Evolutionary conservation across 1,140 invertebrate species (phyloP).

Genomic region (Drosophila tristis): DNA sequence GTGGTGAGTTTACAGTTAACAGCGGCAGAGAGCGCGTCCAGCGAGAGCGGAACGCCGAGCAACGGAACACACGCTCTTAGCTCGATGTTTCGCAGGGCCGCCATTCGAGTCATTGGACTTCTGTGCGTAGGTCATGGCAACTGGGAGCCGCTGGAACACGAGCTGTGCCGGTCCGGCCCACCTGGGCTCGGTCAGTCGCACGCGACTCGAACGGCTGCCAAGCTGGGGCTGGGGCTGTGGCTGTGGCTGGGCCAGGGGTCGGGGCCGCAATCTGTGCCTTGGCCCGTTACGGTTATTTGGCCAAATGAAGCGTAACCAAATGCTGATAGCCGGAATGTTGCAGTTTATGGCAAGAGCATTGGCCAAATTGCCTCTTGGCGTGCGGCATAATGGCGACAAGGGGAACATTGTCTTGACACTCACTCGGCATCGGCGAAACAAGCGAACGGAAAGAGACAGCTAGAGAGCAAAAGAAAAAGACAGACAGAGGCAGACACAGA

Average conservation of each 20-base stretch:
- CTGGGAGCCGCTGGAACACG: background rate
- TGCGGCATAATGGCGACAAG: conserved; percentile 66
- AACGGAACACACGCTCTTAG: conserved; percentile 17
- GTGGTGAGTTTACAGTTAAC: conserved; percentile 70
- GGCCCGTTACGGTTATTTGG: conserved; percentile 55
- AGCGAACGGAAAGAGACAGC: background rate
- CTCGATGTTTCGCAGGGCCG: background rate
- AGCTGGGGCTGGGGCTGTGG: background rate
- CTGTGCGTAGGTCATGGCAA: conserved; percentile 29
- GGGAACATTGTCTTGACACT: conserved; percentile 58
- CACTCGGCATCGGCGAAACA: conserved; percentile 1
- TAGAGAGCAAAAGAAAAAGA: background rate
- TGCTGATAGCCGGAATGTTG: conserved; percentile 75
- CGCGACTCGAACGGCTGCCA: conserved; percentile 13
- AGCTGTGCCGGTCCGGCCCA: background rate
- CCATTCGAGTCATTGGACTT: conserved; percentile 14
- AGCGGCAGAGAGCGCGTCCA: conserved; percentile 42
- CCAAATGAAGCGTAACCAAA: conserved; percentile 78
- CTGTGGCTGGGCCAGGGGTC: background rate
- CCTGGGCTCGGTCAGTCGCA: conserved; percentile 49
- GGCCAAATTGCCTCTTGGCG: conserved; percentile 71
- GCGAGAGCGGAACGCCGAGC: background rate
- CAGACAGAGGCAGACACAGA: background rate
- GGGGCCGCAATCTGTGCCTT: conserved; percentile 46
- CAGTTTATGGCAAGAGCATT: conserved; percentile 68